Evolutionary conservation across 2,113 vertebrate species (phyloP).

Genomic region (Puma concolor): DNA sequence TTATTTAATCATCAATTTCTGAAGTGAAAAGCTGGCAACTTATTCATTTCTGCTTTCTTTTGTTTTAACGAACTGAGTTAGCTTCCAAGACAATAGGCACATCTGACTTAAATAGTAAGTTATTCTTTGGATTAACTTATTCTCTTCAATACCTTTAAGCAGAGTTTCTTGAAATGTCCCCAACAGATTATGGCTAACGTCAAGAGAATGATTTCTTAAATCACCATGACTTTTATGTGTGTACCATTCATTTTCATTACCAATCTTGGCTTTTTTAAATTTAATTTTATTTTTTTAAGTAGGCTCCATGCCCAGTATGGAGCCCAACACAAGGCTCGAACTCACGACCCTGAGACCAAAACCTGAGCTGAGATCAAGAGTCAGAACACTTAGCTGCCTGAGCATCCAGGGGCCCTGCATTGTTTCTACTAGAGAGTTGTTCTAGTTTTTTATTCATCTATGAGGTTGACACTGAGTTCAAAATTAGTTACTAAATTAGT

Average conservation of each 20-base stretch:
- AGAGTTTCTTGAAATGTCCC: not conserved
- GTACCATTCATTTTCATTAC: constrained; percentile 1
- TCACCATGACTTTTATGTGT: not conserved
- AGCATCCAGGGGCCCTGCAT: not conserved
- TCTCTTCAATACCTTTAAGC: not conserved
- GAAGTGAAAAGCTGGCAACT: not conserved
- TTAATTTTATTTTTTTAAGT: too few species aligned
- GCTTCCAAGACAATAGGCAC: not conserved
- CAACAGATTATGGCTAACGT: not conserved
- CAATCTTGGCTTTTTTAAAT: not conserved
- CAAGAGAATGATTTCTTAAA: constrained; percentile 42
- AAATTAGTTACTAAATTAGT: constrained; percentile 2
- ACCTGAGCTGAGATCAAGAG: too few species aligned
- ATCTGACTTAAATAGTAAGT: not conserved
- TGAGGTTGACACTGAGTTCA: not conserved
- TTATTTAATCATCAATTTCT: constrained; percentile 25
- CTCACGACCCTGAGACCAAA: too few species aligned
- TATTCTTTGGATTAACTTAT: not conserved
- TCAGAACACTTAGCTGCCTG: too few species aligned
- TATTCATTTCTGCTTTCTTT: not conserved
- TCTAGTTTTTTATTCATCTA: not conserved
- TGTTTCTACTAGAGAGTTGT: not conserved
- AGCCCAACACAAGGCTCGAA: too few species aligned
- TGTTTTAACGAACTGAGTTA: constrained; percentile 26
- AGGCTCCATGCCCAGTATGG: too few species aligned